Evolutionary conservation across 2,113 vertebrate genomes (phyloP).

Genomic region (Corythoichthys intestinalis): DNA sequence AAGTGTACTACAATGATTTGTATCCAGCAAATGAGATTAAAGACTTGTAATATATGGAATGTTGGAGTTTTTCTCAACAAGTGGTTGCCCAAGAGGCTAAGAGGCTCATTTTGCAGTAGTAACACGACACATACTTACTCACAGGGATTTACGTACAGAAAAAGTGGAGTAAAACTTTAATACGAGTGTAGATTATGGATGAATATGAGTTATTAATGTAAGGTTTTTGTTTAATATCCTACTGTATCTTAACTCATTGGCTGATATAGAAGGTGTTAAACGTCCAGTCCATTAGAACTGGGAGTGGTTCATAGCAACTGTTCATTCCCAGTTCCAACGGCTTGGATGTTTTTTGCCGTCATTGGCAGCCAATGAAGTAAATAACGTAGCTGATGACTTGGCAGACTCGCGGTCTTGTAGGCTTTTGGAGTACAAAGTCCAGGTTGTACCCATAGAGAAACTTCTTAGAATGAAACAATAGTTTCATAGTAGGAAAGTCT

Average conservation of each 20-base stretch:
- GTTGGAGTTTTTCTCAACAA: conserved; percentile 24
- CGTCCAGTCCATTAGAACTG: too few species aligned
- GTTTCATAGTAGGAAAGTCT: conserved; percentile 14
- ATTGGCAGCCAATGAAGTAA: too few species aligned
- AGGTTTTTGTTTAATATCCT: background rate
- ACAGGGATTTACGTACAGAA: background rate
- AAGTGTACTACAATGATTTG: conserved; percentile 8
- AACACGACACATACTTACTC: conserved; percentile 1
- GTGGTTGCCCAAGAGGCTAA: conserved; percentile 28
- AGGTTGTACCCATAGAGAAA: conserved; percentile 17
- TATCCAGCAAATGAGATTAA: conserved; percentile 46
- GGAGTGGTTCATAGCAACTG: too few species aligned
- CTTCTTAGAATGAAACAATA: conserved; percentile 25
- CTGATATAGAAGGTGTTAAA: too few species aligned
- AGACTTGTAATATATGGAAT: conserved; percentile 37
- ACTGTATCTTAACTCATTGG: background rate
- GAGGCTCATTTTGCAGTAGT: conserved; percentile 16
- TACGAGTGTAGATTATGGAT: background rate
- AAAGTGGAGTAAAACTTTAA: background rate
- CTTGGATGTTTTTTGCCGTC: too few species aligned
- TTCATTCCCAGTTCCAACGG: too few species aligned
- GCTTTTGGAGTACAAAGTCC: background rate
- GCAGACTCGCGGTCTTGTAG: conserved; percentile 20
- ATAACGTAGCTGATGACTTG: too few species aligned
- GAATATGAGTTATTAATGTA: background rate